A percentile compares a stretch with the other conserved stretches of the same genome.
Evolutionary conservation across 2,888 invertebrate genomes (phyloP).

Genomic region (Andrena trimmerana): DNA sequence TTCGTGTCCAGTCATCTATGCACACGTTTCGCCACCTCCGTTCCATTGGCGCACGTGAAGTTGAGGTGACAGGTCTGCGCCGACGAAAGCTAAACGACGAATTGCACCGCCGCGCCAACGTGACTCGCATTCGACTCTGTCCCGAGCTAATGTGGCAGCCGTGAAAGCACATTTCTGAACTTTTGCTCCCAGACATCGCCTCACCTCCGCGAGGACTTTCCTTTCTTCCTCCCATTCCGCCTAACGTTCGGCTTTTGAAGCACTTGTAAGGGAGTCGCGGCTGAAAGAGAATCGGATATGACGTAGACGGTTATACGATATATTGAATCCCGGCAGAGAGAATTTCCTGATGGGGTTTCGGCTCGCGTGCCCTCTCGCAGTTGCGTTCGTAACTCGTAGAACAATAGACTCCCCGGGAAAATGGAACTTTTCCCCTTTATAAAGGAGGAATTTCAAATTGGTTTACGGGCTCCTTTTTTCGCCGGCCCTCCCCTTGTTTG

Average conservation of each 20-base stretch:
- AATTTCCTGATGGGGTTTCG: slow-evolving; percentile 65
- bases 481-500: slow-evolving; percentile 30
- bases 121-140: slow-evolving; percentile 69
- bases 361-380: slow-evolving; percentile 44
- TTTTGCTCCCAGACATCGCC: slow-evolving; percentile 19
- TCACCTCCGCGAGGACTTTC: slow-evolving; percentile 11
- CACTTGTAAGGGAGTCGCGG: slow-evolving; percentile 35
- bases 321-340: slow-evolving; percentile 67
- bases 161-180: slow-evolving; percentile 56
- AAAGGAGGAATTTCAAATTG: slow-evolving; percentile 56
- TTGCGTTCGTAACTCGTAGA: slow-evolving; percentile 50
- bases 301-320: slow-evolving; percentile 68
- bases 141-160: slow-evolving; percentile 64
- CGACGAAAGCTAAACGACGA: slow-evolving; percentile 78
- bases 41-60: slow-evolving; percentile 28
- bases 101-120: slow-evolving; percentile 68
- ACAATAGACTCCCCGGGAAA: slow-evolving; percentile 42
- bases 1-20: background rate
- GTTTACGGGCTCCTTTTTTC: slow-evolving; percentile 38
- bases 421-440: slow-evolving; percentile 36
- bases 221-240: slow-evolving; percentile 1
- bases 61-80: slow-evolving; percentile 64
- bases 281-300: slow-evolving; percentile 66
- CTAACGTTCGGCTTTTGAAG: slow-evolving; percentile 19
- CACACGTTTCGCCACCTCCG: background rate